Evolutionary conservation across 2,888 invertebrate species (phyloP), one percentile per base, ranked within the genome.

Genomic region (Drosophila nr. medialis): DNA sequence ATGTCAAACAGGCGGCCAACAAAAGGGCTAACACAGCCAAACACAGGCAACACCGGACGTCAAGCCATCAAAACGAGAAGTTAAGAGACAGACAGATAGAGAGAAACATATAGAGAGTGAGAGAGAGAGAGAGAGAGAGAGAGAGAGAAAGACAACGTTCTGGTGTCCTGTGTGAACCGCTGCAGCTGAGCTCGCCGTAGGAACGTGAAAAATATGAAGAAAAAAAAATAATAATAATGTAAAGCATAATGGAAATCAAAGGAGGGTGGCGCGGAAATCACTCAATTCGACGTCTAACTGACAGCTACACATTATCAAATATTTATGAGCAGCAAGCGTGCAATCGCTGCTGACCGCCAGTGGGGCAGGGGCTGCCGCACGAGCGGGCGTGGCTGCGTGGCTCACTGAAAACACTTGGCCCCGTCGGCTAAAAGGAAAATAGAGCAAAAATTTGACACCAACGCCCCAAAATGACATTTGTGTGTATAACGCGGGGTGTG

Each of bases 231-330:
- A n/a, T n/a, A 15, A 27, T 18, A 45, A 13, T 4, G 15, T 36
- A 50, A 29, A 54, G 13, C 61, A 63, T 64, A 66, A 75, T 71
- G 64, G 53, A 75, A 69, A 80, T 72, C 63, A 60, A 65, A 45
- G 49, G 51, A 40, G 54, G 40, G 40, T 10, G 1, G 27, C 38
- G 38, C 13, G 42, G 82, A 86, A 85, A 86, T 86, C 86, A 83
- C 87, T 86, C 86, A 86, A 86, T 86, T 85, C 80, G 76, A 85
- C 80, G 83, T 75, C 81, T 77, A 85, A 86, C 86, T 86, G 86
- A 86, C 86, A 86, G 87, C 83, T 68, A 81, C 78, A 86, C 85
- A 86, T 85, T 86, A 86, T 86, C 83, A 86, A 86, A 86, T 86
- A 86, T 86, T 86, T 81, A 86, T 86, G 72, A 59, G 54, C 58